Evolutionary conservation across 2,113 vertebrate species (phyloP), one percentile per base, ranked within the genome.

Genomic region (Eclectus roratus): DNA sequence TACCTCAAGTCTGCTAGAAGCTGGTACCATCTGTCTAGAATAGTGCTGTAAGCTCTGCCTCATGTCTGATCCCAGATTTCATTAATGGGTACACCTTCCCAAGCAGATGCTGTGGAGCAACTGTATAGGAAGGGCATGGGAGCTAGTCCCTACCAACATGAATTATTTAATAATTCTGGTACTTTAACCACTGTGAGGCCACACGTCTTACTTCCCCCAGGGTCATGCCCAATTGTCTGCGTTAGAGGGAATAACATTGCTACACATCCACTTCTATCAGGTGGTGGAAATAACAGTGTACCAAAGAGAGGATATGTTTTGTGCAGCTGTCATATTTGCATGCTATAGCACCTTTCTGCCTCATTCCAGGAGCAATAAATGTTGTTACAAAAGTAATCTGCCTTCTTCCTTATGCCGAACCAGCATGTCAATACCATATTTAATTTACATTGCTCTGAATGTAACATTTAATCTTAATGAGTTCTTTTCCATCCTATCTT

Each of bases 51-150:
- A 58, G 33, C 10, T 47, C 13, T 47, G 21, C 31, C 50, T 55
- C 16, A 11, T 17, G 9, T 55, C 46, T 53, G n/a, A 82, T 66
- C 39, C 46, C 58, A 29, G 58, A 24, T 66, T 29, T 66, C 64
- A 13, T 46, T 71, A 81, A 19, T 20, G 20, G 15, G 17, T 14
- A 11, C 35, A 43, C 16, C 33, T 82, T 88, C 85, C 49, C 69
- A 18, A 39, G 17, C 31, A 55, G 35, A 49, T 31, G 31, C 17
- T 50, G 21, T 68, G n/a, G 52, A 84, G 60, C 13, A 68, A 25
- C 18, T 0, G 0, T 37, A 24, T 47, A 23, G 47, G 46, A 72
- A 72, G 9, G 17, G n/a, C 14, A 23, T 13, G 25, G 20, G 19
- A 7, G 7, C 37, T 65, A 60, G n/a, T 39, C 37, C 29, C 33